Evolutionary conservation across 2,888 invertebrate species (phyloP).

Genomic region (Leptogaster cylindrica): DNA sequence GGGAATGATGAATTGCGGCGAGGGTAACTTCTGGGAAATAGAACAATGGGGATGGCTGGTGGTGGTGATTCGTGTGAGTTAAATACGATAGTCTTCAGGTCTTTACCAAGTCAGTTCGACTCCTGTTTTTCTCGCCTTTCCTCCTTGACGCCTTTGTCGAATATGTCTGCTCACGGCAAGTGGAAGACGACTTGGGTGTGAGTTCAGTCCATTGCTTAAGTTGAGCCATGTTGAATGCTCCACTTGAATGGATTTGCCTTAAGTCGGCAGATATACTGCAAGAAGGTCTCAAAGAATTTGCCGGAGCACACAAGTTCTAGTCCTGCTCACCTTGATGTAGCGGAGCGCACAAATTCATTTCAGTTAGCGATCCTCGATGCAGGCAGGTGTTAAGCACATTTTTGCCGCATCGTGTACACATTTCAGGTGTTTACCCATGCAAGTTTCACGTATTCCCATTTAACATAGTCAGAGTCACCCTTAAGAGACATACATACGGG

Average conservation of each 20-base stretch:
- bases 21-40: not conserved
- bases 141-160: not conserved
- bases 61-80: slow-evolving; percentile 17
- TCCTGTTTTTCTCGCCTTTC: slow-evolving; percentile 15
- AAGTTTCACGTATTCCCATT: slow-evolving; percentile 1
- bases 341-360: slow-evolving; percentile 12
- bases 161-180: too few relatives aligned
- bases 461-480: not conserved
- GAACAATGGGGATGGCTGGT: not conserved
- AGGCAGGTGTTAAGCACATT: slow-evolving; percentile 21
- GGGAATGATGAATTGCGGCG: not conserved
- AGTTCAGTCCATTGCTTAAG: not conserved
- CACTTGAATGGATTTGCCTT: slow-evolving; percentile 1
- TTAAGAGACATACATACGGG: too few relatives aligned
- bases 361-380: not conserved
- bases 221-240: not conserved
- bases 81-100: slow-evolving; percentile 12
- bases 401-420: slow-evolving; percentile 19
- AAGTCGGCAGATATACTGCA: not conserved
- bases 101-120: slow-evolving; percentile 20
- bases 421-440: slow-evolving; percentile 28
- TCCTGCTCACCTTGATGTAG: too few relatives aligned
- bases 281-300: too few relatives aligned
- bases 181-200: too few relatives aligned
- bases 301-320: too few relatives aligned